Evolutionary conservation across 2,113 vertebrate genomes (phyloP).

Genomic region (Pachyramphus minor): DNA sequence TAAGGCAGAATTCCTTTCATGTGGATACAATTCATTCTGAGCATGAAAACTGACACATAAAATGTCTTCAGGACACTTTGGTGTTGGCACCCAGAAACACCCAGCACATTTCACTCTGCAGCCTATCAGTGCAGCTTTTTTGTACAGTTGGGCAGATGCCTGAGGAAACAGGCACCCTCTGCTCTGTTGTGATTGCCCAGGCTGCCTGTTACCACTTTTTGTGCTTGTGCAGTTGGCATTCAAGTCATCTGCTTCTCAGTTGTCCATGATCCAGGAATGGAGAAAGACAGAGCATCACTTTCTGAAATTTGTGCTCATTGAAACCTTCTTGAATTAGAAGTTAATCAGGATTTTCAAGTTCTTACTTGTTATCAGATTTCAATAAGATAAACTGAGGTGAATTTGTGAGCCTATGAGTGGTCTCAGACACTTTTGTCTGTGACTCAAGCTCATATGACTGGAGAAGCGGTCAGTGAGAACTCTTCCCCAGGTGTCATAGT

Average conservation of each 20-base stretch:
- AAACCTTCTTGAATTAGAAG: background rate
- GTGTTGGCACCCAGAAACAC: background rate
- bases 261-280: background rate
- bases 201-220: background rate
- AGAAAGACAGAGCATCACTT: background rate
- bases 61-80: background rate
- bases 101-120: background rate
- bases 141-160: background rate
- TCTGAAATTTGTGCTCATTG: background rate
- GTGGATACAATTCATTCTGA: background rate
- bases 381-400: background rate
- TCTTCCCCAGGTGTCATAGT: background rate
- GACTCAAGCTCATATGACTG: background rate
- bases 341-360: background rate
- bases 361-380: background rate
- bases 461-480: background rate
- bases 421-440: background rate
- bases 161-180: rapidly evolving
- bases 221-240: background rate
- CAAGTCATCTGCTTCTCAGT: background rate
- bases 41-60: background rate
- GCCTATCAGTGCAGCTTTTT: background rate
- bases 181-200: too few relatives aligned
- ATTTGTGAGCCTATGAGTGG: background rate
- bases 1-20: background rate